Evolutionary conservation across 2,797 vertebrate species (phyloP).

Genomic region (Xiphophorus birchmanni): DNA sequence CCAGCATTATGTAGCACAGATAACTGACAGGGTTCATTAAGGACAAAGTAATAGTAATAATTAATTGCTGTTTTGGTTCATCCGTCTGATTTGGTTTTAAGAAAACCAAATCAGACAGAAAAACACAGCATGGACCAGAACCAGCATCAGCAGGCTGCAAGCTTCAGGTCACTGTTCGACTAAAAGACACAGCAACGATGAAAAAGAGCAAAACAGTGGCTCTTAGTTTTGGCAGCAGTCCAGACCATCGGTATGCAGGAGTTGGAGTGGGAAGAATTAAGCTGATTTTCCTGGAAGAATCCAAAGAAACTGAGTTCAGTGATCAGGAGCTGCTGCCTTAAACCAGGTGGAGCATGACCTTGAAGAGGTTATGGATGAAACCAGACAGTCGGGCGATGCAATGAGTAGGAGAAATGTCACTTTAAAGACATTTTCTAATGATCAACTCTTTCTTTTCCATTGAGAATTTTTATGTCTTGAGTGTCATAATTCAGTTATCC

Average conservation of each 20-base stretch:
- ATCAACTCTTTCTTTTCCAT: background rate
- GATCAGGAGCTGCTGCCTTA: background rate
- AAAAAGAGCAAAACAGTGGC: background rate
- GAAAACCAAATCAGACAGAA: background rate
- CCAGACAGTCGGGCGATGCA: background rate
- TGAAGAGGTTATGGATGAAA: background rate
- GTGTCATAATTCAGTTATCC: background rate
- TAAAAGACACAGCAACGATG: background rate
- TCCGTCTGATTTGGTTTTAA: background rate
- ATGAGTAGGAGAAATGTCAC: background rate
- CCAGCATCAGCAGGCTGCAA: background rate
- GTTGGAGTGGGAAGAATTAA: background rate
- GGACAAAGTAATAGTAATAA: background rate
- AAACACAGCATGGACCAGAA: background rate
- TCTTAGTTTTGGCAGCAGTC: background rate
- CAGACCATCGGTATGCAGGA: background rate
- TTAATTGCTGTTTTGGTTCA: background rate
- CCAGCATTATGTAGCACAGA: background rate
- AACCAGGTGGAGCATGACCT: background rate
- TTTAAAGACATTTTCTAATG: background rate
- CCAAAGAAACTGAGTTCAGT: background rate
- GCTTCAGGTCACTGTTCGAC: background rate
- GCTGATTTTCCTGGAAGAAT: background rate
- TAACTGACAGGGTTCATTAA: background rate
- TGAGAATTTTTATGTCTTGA: background rate